Evolutionary conservation across 1,140 invertebrate species (phyloP).

Genomic region (Colletes latitarsis): DNA sequence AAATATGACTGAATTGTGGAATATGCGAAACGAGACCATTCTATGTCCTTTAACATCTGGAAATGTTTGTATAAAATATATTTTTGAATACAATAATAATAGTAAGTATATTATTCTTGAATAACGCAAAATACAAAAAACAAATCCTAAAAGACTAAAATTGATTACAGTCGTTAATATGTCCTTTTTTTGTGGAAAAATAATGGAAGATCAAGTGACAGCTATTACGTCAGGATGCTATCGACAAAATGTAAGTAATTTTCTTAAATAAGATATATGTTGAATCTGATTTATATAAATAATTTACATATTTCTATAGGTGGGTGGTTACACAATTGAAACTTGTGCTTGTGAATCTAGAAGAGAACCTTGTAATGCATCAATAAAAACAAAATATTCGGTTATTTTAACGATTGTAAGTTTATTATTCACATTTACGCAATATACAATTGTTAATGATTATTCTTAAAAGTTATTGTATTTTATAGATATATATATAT

Average conservation of each 20-base stretch:
- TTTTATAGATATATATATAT: background rate
- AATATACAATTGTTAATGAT: background rate
- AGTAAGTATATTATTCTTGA: conserved; percentile 53
- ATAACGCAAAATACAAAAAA: background rate
- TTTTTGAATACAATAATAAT: conserved; percentile 55
- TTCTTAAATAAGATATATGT: conserved; percentile 1
- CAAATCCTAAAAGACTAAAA: background rate
- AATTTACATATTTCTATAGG: conserved; percentile 53
- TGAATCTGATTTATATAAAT: conserved; percentile 14
- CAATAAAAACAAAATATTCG: conserved; percentile 19
- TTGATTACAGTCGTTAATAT: conserved; percentile 61
- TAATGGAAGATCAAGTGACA: conserved; percentile 51
- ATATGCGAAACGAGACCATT: background rate
- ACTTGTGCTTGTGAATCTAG: conserved; percentile 64
- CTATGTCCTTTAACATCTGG: conserved; percentile 34
- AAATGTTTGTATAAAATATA: conserved; percentile 67
- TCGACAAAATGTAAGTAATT: conserved; percentile 55
- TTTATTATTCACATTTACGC: background rate
- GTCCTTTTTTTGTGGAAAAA: conserved; percentile 67
- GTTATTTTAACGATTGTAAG: background rate
- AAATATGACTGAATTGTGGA: conserved; percentile 56
- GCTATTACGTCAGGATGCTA: conserved; percentile 63
- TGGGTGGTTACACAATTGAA: conserved; percentile 61
- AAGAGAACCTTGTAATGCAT: conserved; percentile 63
- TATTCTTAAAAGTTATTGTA: background rate